Base-by-base conservation (phyloP, 2,888 invertebrate genomes). In the Melanophora roralis region DNA sequence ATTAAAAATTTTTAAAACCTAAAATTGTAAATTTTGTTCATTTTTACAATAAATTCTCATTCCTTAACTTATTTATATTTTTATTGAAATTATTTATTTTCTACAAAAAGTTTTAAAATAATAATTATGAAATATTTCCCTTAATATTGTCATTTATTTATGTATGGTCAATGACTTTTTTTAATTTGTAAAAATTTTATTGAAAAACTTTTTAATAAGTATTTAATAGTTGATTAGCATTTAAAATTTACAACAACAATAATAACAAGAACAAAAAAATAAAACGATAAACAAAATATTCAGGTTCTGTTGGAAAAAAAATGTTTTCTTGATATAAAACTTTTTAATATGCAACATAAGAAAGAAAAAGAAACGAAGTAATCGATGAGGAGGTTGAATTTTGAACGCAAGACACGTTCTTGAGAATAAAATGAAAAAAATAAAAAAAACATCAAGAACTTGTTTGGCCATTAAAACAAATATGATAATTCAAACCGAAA, bases 381-480 rank as follows among this genome's bases (percentile, higher is more conserved):
- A n/a, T n/a, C n/a, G n/a, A n/a, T 27, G 27, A 27, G 6, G n/a
- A n/a, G n/a, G n/a, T n/a, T n/a, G n/a, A 27, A 27, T 27, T 27
- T 65, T 19, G 51, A 49, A 77, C 40, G 27, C 69, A 55, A 64
- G 57, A 59, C 76, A 76, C 76, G 76, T 76, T 77, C 71, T 77
- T 43, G 16, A 8, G 23, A 49, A 16, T 45, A 34, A 34, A 34
- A 49, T n/a, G n/a, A n/a, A 40, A 57, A 62, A 27, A 11, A 45
- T 16, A 51, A 59, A 59, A 68, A 67, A 65, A 53, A 23, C 47
- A 19, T 21, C 60, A 79, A 79, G 75, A 79, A 79, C 79, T 72
- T 75, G 79, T 72, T 79, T 79, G 32, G 69, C 60, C 71, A 75
- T 67, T 75, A 67, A 79, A 79, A 60, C 59, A 36, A 62, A 75